Base-by-base conservation (phyloP, 2,113 vertebrate genomes). In the Mastomys natalensis region DNA sequence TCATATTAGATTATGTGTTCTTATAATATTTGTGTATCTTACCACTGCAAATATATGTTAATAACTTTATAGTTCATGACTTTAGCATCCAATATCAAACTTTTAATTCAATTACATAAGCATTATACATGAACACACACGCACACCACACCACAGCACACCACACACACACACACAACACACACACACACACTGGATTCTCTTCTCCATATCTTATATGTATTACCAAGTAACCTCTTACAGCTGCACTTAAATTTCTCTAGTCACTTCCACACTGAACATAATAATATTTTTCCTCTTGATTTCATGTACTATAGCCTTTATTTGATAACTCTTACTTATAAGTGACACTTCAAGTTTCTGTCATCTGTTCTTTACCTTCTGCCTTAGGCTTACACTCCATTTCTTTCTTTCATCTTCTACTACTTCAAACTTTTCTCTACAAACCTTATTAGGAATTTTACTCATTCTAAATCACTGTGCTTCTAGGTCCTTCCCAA, bases 191-290 rank as follows among this genome's bases (percentile, higher is more conserved):
- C 0, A 7, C 3, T 78, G 17, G 43, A 34, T 31, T 8, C 12
- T 15, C 31, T 1, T 34, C 1, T 80, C 15, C 13, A 22, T 68
- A 87, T 12, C 43, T 16, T 43, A 9, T 0, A 26, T 40, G 9
- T 1, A 2, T 22, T 68, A 53, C 34, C 53, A 17, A 16, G 11
- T 2, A 9, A 45, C 0, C 24, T 10, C 2, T 1, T 48, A 22
- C 4, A 53, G 1, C 8, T 21, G 53, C 80, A 8, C 3, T 90
- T 22, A n/a, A 4, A 40, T 22, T 22, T 76, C 34, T 84, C 7
- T 31, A 29, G 55, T 53, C 7, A 13, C 11, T 29, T 15, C 2
- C 1, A 26, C 19, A 45, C 9, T 31, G 45, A 40, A 58, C 3
- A 48, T 12, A 1, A 43, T 43, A 34, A 16, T 8, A 19, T 3